Evolutionary conservation across 2,113 vertebrate genomes (phyloP), one percentile per base, ranked within the genome.

Genomic region (Pelodiscus sinensis): DNA sequence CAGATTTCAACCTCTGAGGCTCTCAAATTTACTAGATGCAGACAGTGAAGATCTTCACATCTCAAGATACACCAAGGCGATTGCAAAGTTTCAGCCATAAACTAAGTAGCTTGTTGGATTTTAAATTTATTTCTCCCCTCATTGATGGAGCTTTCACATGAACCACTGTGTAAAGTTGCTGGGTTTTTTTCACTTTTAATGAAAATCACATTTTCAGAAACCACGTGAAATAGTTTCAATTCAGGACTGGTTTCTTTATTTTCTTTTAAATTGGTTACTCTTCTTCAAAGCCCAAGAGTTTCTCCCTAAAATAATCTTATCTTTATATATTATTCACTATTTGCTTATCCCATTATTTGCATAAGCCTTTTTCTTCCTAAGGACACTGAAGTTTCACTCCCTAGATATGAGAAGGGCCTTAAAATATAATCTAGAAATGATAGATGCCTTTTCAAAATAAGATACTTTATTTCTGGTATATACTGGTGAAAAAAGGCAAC

Each of bases 81-180:
- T 62, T 38, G 35, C 44, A 85, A 71, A 81, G 83, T 35, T 85
- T 92, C 60, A 89, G 29, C 82, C 71, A 38, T 35, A 62, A 54
- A 56, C 84, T 78, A 35, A 3, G 0, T 88, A n/a, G 65, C 18
- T 3, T 14, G 4, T 52, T 88, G 89, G 58, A 88, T 73, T 44
- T 55, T 82, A 2, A 5, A 8, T 57, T 88, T 90, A 85, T 85
- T 82, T 6, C 3, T 92, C 78, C 50, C 2, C 51, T 52, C 19
- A 84, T 18, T 78, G 88, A 78, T 38, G 79, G 84, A 93, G 83
- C 82, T 93, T 94, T 89, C 84, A 95, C 94, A 93, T 83, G 84
- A 89, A 79, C 58, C 60, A 5, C 57, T 85, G 65, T 91, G 86
- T 91, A 25, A 60, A 31, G 58, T 85, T 88, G 83, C 54, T 77